These are phyloP conservation scores for Coregonus clupeaformis DNA, from an alignment of 2,113 vertebrate genomes.

Conservation along the genomic window DNA sequence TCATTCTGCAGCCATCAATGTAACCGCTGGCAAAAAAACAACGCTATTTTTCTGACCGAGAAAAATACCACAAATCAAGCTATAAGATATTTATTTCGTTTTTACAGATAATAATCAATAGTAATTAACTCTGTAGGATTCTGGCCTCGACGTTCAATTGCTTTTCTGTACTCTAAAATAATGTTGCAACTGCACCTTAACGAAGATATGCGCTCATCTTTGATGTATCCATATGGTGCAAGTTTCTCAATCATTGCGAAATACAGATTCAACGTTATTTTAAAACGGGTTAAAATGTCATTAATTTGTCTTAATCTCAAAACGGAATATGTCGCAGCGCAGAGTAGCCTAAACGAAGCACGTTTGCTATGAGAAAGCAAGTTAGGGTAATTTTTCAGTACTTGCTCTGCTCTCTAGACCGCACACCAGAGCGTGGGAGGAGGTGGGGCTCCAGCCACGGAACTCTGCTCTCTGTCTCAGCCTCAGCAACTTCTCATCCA, in stretches of 20 bases:
- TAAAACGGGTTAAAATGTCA: slow-evolving; percentile 16
- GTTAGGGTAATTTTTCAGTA: slow-evolving; percentile 60
- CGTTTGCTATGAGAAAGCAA: slow-evolving; percentile 64
- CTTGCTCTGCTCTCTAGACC: slow-evolving; percentile 55
- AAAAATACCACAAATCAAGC: neutral
- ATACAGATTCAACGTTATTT: neutral
- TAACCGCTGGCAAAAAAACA: slow-evolving; percentile 10
- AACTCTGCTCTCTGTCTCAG: slow-evolving; percentile 55
- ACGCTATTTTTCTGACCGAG: slow-evolving; percentile 13
- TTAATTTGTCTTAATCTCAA: neutral
- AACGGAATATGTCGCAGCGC: slow-evolving; percentile 16
- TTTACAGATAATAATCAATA: too few relatives aligned
- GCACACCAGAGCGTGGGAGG: slow-evolving; percentile 67
- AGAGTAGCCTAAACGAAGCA: slow-evolving; percentile 52
- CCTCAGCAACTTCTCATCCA: slow-evolving; percentile 68
- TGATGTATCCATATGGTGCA: slow-evolving; percentile 54
- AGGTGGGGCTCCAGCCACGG: slow-evolving; percentile 63
- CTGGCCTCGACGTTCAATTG: neutral
- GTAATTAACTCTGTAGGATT: too few relatives aligned
- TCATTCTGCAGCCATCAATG: slow-evolving; percentile 16
- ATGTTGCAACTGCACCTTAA: slow-evolving; percentile 40
- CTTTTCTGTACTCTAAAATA: neutral
- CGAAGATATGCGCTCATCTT: slow-evolving; percentile 44
- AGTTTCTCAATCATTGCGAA: slow-evolving; percentile 55
- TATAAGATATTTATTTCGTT: neutral